Conservation (phyloP, 2,888 invertebrate species). For the Drosophila macrothrix region DNA sequence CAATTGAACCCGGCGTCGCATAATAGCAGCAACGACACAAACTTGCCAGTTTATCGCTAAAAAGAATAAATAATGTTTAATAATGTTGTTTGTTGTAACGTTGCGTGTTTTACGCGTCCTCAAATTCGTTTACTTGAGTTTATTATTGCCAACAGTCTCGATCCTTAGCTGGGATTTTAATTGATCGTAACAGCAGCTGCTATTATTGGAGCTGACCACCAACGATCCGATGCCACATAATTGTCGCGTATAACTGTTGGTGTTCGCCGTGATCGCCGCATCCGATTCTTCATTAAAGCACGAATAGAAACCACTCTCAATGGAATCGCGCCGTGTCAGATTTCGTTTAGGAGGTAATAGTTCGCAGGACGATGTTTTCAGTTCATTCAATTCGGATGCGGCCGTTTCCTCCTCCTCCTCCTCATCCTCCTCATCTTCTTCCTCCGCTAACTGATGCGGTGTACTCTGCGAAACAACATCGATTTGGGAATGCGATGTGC, state of each 20-base stretch:
- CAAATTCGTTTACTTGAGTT: constrained; percentile 72
- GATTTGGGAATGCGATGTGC: constrained; percentile 15
- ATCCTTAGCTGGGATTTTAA: constrained; percentile 82
- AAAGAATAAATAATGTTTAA: constrained; percentile 16
- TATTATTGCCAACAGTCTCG: constrained; percentile 69
- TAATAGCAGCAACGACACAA: constrained; percentile 84
- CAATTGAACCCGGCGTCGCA: constrained; percentile 66
- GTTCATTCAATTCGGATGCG: constrained; percentile 72
- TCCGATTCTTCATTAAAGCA: constrained; percentile 93
- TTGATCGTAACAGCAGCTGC: constrained; percentile 82
- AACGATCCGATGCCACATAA: constrained; percentile 71
- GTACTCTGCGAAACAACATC: constrained; percentile 40
- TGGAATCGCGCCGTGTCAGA: constrained; percentile 92
- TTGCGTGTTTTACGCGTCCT: constrained; percentile 5
- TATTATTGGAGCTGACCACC: constrained; percentile 63
- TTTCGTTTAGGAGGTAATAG: constrained; percentile 73
- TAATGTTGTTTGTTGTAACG: constrained; percentile 1
- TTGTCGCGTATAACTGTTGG: constrained; percentile 74
- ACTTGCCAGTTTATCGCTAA: constrained; percentile 83
- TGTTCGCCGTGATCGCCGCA: constrained; percentile 86
- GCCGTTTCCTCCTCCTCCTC: constrained; percentile 41
- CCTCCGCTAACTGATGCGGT: constrained; percentile 56
- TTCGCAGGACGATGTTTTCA: constrained; percentile 70
- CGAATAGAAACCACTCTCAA: constrained; percentile 95
- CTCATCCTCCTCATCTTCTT: neutral